Evolutionary conservation across 2,113 vertebrate genomes (phyloP), one percentile per base, ranked within the genome.

Genomic region (Isichthys henryi): DNA sequence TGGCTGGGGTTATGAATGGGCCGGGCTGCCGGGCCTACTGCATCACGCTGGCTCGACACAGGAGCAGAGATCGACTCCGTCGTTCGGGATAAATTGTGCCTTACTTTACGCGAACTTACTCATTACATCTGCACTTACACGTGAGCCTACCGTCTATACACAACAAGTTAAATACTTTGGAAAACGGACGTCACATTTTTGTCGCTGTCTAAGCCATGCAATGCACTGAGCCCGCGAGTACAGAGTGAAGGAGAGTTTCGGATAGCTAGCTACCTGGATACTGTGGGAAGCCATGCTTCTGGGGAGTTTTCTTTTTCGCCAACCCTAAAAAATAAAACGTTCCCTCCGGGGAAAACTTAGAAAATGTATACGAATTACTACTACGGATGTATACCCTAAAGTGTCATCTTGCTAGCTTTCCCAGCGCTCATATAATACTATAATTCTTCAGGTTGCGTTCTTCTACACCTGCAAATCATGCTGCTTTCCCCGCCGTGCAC

Each of bases 221-320:
- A 66, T 66, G 15, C 66, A 27, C 53, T 27, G 49, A 35, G 19
- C 21, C 48, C 27, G 15, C 46, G 39, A 11, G 11, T 15, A 31
- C 82, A 2, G 52, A 46, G 77, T 15, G 31, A 6, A n/a, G 11
- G 21, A 46, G 50, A 84, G 50, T 58, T 52, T 93, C 85, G 5
- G n/a, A 50, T 94, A 92, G 93, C 91, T 92, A 92, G 80, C 88
- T 96, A 96, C 96, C 96, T 96, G 95, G 94, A 94, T 96, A 92
- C 96, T 94, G 93, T 94, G 92, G 91, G 96, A 95, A 95, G 96
- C 96, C 96, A 96, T 96, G 96, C 96, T 96, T 94, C 95, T 94
- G 93, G 94, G 95, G 92, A 94, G 94, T 92, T 94, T 92, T 92
- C 92, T 93, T 92, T 88, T 93, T 91, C 93, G 93, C 92, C 93